A percentile compares a stretch with the other conserved stretches of the same genome.
These are phyloP conservation scores for Drosophila longiperda DNA, from an alignment of 2,888 invertebrate species.

Conservation along the genomic window DNA sequence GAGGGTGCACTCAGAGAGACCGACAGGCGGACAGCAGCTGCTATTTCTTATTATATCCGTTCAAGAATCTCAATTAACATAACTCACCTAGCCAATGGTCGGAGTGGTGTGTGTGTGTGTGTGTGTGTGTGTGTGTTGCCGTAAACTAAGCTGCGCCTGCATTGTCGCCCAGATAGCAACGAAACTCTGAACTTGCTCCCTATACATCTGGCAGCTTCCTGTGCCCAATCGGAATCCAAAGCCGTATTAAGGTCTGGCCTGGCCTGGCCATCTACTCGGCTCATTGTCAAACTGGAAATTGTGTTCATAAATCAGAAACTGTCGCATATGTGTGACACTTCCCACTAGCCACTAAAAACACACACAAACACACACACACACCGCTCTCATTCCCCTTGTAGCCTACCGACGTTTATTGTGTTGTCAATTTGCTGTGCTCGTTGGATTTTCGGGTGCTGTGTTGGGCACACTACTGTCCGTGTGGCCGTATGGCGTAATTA, in stretches of 20 bases:
- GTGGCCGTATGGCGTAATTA: slow-evolving; percentile 50
- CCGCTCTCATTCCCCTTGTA: not conserved
- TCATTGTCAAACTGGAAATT: slow-evolving; percentile 78
- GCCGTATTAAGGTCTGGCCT: slow-evolving; percentile 7
- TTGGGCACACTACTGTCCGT: slow-evolving; percentile 25
- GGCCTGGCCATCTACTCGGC: slow-evolving; percentile 36
- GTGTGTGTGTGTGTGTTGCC: slow-evolving; percentile 22
- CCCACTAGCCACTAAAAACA: slow-evolving; percentile 10
- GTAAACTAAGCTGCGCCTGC: slow-evolving; percentile 61
- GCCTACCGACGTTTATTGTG: slow-evolving; percentile 64
- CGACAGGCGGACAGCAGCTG: slow-evolving; percentile 27
- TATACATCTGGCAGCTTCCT: slow-evolving; percentile 25
- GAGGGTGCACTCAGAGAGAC: slow-evolving; percentile 1
- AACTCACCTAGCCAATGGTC: slow-evolving; percentile 65
- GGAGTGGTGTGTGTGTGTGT: slow-evolving; percentile 5
- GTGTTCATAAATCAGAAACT: slow-evolving; percentile 79
- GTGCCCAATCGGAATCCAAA: slow-evolving; percentile 20
- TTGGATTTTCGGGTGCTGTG: slow-evolving; percentile 49
- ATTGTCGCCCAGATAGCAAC: slow-evolving; percentile 56
- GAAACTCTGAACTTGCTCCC: slow-evolving; percentile 11
- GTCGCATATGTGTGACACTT: slow-evolving; percentile 74
- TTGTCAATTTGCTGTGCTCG: slow-evolving; percentile 75
- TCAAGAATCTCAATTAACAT: slow-evolving; percentile 72
- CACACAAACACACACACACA: not conserved
- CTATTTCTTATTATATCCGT: slow-evolving; percentile 57